Conservation (phyloP, 2,113 vertebrate species). For the Oncorhynchus gorbuscha region DNA sequence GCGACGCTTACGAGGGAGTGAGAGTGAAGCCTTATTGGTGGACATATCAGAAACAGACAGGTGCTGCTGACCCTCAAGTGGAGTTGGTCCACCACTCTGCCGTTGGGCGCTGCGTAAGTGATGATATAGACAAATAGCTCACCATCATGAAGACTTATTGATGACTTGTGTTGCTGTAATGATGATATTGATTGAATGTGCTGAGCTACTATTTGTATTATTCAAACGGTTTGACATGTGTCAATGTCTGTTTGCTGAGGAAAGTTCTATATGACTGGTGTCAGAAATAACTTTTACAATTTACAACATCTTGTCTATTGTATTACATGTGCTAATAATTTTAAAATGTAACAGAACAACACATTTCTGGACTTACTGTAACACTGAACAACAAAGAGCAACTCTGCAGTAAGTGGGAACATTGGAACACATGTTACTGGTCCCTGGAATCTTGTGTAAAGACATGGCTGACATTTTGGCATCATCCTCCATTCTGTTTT, state of each 20-base stretch:
- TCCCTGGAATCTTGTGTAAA: slow-evolving; percentile 69
- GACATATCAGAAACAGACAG: slow-evolving; percentile 70
- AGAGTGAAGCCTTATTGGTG: slow-evolving; percentile 65
- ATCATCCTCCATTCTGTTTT: slow-evolving; percentile 64
- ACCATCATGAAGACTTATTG: slow-evolving; percentile 74
- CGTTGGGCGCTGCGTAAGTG: slow-evolving; percentile 56
- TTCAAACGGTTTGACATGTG: slow-evolving; percentile 62
- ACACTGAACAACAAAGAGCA: slow-evolving; percentile 59
- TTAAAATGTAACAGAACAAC: slow-evolving; percentile 48
- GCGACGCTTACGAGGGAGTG: no score
- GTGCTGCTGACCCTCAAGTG: slow-evolving; percentile 54
- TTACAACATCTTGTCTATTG: slow-evolving; percentile 35
- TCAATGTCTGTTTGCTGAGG: slow-evolving; percentile 54
- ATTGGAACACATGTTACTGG: slow-evolving; percentile 70
- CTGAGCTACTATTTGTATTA: slow-evolving; percentile 70
- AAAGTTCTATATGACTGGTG: slow-evolving; percentile 59
- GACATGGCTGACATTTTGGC: slow-evolving; percentile 75
- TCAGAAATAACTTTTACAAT: slow-evolving; percentile 68
- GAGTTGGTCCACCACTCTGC: slow-evolving; percentile 47
- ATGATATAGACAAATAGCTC: slow-evolving; percentile 68
- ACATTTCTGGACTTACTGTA: slow-evolving; percentile 68
- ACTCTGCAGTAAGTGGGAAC: slow-evolving; percentile 66
- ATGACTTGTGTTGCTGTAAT: slow-evolving; percentile 63
- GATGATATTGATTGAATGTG: slow-evolving; percentile 69
- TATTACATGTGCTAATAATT: slow-evolving; percentile 39